Conservation (phyloP, 2,797 vertebrate species). For the Sebastes oblongus region DNA sequence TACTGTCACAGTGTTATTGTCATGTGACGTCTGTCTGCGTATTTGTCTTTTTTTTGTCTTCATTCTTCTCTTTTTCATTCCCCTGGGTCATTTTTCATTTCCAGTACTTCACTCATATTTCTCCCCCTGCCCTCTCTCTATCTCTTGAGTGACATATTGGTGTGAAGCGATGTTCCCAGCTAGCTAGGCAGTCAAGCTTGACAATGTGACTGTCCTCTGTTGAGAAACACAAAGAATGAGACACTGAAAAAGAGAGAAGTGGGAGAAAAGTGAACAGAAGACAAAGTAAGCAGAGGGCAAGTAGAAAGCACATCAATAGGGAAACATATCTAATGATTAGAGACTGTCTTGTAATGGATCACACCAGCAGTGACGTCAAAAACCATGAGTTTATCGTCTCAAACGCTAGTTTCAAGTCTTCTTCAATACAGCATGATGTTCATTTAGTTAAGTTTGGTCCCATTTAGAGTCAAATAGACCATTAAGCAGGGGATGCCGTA, state of each 20-base stretch:
- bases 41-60: background rate
- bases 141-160: constrained; percentile 37
- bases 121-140: background rate
- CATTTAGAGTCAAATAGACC: no score
- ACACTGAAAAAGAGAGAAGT: background rate
- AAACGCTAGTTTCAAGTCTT: no score
- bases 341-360: background rate
- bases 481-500: no score
- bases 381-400: no score
- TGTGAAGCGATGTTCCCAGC: constrained; percentile 38
- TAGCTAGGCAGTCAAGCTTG: constrained; percentile 11
- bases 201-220: constrained; percentile 19
- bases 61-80: background rate
- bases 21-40: background rate
- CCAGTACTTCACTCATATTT: background rate
- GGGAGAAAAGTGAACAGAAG: background rate
- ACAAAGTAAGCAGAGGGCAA: background rate
- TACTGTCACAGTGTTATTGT: background rate
- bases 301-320: background rate
- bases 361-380: no score
- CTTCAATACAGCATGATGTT: no score
- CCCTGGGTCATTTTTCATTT: constrained; percentile 16
- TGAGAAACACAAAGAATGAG: background rate
- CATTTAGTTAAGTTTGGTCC: no score
- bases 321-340: background rate